Conservation (phyloP, 1,140 invertebrate genomes). For the Panagrolaimus sp. region DNA sequence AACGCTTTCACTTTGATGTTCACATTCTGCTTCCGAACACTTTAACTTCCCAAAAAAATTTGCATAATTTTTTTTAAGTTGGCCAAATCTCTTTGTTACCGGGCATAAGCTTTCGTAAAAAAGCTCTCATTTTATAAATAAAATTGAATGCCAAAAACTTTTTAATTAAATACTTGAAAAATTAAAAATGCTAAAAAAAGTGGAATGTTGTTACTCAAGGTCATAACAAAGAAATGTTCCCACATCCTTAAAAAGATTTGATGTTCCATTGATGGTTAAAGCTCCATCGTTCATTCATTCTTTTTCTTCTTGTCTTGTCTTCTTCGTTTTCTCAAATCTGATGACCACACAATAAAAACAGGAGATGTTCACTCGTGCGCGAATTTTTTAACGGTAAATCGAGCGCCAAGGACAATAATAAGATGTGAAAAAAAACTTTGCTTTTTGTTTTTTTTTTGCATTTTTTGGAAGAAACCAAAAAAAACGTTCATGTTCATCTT, state of each 20-base stretch:
- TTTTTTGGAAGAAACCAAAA: too few species aligned
- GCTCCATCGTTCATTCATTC: background rate
- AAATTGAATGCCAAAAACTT: too few species aligned
- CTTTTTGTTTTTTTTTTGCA: background rate
- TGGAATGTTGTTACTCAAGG: too few species aligned
- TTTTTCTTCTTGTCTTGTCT: background rate
- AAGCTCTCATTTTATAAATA: too few species aligned
- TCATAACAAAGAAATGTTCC: background rate
- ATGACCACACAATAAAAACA: conserved; percentile 1
- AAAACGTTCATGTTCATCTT: conserved; percentile 11
- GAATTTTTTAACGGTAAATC: conserved; percentile 13
- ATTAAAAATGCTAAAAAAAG: too few species aligned
- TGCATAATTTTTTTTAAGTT: too few species aligned
- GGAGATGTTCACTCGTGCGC: background rate
- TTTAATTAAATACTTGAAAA: background rate
- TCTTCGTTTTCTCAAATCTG: conserved; percentile 1
- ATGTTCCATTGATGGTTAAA: too few species aligned
- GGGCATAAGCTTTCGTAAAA: too few species aligned
- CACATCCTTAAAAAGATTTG: conserved; percentile 2
- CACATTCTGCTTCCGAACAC: too few species aligned
- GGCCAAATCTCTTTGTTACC: too few species aligned
- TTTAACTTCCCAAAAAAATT: too few species aligned
- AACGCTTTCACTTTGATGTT: too few species aligned
- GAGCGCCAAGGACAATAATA: conserved; percentile 8
- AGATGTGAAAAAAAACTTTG: conserved; percentile 1